These are phyloP conservation scores for Pyrrhura leucotis DNA, from an alignment of 2,797 vertebrate species.

Conservation along the genomic window DNA sequence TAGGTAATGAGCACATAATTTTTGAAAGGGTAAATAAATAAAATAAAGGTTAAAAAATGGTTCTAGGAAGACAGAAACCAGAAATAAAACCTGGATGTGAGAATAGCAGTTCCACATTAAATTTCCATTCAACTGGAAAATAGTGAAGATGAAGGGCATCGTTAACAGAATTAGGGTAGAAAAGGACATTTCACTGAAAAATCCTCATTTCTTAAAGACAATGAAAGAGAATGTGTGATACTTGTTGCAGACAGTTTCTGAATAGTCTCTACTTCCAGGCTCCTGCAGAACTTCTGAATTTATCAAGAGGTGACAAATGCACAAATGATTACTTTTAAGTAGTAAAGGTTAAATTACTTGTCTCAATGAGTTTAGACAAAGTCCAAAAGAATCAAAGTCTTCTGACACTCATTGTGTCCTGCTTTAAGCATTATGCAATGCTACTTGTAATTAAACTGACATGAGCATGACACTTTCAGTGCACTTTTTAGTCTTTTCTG, in stretches of 20 bases:
- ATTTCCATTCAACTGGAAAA: neutral
- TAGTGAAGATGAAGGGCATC: fast-evolving
- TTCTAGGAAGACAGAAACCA: neutral
- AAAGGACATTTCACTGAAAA: neutral
- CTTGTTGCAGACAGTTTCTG: neutral
- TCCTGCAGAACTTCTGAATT: neutral
- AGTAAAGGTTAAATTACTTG: neutral
- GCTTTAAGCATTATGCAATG: neutral
- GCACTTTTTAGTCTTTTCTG: neutral
- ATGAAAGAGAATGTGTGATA: neutral
- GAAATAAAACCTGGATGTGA: neutral
- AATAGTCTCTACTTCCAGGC: neutral
- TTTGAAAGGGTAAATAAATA: neutral
- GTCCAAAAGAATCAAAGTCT: neutral
- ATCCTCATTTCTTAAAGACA: neutral
- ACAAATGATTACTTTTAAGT: neutral
- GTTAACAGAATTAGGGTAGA: neutral
- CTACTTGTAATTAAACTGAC: neutral
- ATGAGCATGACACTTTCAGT: neutral
- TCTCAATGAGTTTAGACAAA: neutral
- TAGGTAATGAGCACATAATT: neutral
- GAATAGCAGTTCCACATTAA: neutral
- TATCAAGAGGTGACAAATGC: neutral
- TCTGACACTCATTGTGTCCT: neutral
- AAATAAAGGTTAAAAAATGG: neutral